Percentiles rank a stretch among this genome's conserved stretches.
phyloP scores from a whole-genome alignment of 2,797 vertebrate species.

The Argya squamiceps region DNA sequence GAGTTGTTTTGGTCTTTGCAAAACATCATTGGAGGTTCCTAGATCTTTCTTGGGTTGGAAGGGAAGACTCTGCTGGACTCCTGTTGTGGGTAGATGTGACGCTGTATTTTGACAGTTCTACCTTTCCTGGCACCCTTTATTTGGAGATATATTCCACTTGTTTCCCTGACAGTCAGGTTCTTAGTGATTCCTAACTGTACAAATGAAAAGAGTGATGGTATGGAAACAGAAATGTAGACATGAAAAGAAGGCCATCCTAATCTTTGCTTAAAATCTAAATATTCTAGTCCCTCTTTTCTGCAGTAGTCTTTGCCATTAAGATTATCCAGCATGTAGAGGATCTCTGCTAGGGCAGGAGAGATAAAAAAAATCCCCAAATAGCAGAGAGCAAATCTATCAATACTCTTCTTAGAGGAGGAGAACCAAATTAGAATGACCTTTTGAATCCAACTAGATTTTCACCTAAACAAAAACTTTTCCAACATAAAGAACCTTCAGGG shows the following conservation, averaged over 20 bases:
- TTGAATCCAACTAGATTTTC: constrained; percentile 40
- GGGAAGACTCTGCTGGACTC: background rate
- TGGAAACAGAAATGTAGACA: background rate
- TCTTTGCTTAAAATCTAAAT: background rate
- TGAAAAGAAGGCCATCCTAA: background rate
- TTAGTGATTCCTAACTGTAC: background rate
- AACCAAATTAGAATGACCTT: constrained; percentile 25
- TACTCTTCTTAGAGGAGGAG: background rate
- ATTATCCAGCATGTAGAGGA: background rate
- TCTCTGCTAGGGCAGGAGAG: background rate
- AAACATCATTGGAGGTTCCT: background rate
- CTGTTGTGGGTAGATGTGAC: background rate
- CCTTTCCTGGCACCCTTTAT: background rate
- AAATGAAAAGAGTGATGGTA: background rate
- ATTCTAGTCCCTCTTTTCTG: background rate
- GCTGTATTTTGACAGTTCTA: background rate
- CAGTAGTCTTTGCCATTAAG: background rate
- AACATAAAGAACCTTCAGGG: constrained; percentile 53
- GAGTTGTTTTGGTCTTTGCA: background rate
- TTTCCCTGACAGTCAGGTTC: background rate
- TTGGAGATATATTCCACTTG: background rate
- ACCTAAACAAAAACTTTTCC: constrained; percentile 59
- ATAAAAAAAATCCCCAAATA: background rate
- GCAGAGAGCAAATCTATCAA: background rate
- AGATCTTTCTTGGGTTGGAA: background rate